Evolutionary conservation across 2,888 invertebrate genomes (phyloP).

Genomic region (Mesorhabditis spiculigera): DNA sequence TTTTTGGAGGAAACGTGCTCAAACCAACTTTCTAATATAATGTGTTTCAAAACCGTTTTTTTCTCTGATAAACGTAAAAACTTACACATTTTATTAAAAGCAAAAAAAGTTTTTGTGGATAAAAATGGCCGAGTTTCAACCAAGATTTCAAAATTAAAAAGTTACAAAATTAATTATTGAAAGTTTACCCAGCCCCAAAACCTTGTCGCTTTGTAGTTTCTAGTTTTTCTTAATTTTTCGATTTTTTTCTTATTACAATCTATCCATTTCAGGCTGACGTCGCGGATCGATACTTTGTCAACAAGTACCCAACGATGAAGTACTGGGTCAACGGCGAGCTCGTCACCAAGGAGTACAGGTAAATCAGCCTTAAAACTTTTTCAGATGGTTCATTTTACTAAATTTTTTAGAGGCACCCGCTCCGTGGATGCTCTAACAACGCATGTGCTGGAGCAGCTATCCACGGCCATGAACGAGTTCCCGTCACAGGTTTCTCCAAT

Average conservation of each 20-base stretch:
- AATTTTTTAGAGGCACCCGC: constrained; percentile 62
- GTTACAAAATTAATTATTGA: not conserved
- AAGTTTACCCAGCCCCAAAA: not conserved
- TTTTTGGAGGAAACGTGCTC: too few species aligned
- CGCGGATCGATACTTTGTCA: constrained; percentile 89
- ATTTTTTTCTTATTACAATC: too few species aligned
- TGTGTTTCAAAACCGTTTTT: too few species aligned
- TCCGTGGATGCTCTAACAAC: constrained; percentile 84
- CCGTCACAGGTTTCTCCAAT: constrained; percentile 56
- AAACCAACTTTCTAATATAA: too few species aligned
- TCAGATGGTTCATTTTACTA: not conserved
- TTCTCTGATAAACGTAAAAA: too few species aligned
- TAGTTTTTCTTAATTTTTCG: not conserved
- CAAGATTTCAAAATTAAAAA: not conserved
- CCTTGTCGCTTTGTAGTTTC: too few species aligned
- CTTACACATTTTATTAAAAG: too few species aligned
- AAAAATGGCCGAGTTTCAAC: too few species aligned
- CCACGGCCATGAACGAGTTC: constrained; percentile 80
- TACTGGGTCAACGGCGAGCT: constrained; percentile 69
- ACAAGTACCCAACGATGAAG: constrained; percentile 96
- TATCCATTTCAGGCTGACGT: constrained; percentile 63
- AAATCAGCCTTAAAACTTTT: not conserved
- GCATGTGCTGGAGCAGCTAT: constrained; percentile 83
- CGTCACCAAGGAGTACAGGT: constrained; percentile 62
- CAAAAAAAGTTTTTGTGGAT: too few species aligned